Conservation (phyloP, 2,797 vertebrate genomes). For the Cercopithecus hamlyni region DNA sequence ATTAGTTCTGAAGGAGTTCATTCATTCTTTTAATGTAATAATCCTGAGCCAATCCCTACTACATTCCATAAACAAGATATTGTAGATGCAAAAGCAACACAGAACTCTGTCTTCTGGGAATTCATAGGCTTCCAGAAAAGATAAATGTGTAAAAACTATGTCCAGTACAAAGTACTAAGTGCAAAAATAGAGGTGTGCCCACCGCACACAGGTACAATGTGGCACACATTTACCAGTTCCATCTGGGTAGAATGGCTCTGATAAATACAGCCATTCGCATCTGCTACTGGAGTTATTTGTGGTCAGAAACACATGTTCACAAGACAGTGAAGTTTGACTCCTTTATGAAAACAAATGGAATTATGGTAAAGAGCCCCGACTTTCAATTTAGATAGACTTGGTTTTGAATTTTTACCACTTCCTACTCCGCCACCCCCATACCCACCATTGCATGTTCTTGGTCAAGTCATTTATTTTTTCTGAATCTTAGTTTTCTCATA, state of each 20-base stretch:
- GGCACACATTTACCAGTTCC: not conserved
- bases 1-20: not conserved
- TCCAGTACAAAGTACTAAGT: not conserved
- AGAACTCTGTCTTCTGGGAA: not conserved
- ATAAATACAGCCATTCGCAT: not conserved
- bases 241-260: not conserved
- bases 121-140: not conserved
- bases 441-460: not conserved
- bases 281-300: not conserved
- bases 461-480: not conserved
- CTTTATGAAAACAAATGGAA: not conserved
- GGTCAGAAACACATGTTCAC: not conserved
- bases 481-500: not conserved
- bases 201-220: not conserved
- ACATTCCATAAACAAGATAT: not conserved
- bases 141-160: not conserved
- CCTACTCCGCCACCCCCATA: not conserved
- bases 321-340: not conserved
- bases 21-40: conserved; percentile 1
- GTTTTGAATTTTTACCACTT: not conserved
- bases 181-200: not conserved
- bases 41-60: not conserved
- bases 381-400: not conserved
- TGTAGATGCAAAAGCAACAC: not conserved
- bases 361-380: not conserved